Evolutionary conservation across 2,888 invertebrate genomes (phyloP).

Genomic region (Alcis repandata): DNA sequence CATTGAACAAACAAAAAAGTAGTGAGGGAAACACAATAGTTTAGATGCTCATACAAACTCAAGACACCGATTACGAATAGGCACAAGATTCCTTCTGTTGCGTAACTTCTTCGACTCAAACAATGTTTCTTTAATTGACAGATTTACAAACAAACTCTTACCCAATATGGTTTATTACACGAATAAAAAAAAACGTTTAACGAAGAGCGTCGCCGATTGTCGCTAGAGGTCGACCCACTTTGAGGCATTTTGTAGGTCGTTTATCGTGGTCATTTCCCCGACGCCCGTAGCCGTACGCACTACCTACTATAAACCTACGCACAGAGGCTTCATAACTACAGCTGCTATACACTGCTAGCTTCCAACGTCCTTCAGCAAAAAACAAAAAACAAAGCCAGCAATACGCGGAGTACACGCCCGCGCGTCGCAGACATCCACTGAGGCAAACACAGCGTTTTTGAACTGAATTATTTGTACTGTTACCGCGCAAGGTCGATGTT

Average conservation of each 20-base stretch:
- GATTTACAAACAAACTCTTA: conserved; percentile 33
- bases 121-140: conserved; percentile 24
- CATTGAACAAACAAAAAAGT: too few relatives aligned
- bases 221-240: conserved; percentile 74
- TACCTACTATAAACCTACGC: conserved; percentile 33
- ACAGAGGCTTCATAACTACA: conserved; percentile 31
- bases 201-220: conserved; percentile 51
- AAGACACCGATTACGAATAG: neutral
- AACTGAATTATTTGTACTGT: conserved; percentile 47
- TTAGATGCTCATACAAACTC: too few relatives aligned
- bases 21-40: too few relatives aligned
- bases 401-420: conserved; percentile 3
- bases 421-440: conserved; percentile 5
- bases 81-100: neutral
- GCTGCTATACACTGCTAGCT: conserved; percentile 27
- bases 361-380: neutral
- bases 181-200: conserved; percentile 61
- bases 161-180: conserved; percentile 32
- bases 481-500: conserved; percentile 46
- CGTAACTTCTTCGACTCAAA: conserved; percentile 2
- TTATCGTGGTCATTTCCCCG: conserved; percentile 73
- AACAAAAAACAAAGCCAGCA: conserved; percentile 8
- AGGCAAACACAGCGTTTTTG: conserved; percentile 38
- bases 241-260: conserved; percentile 76
- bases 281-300: conserved; percentile 49